Evolutionary conservation across 2,888 invertebrate genomes (phyloP), one percentile per base, ranked within the genome.

Genomic region (Venustoraphidia nigricollis): DNA sequence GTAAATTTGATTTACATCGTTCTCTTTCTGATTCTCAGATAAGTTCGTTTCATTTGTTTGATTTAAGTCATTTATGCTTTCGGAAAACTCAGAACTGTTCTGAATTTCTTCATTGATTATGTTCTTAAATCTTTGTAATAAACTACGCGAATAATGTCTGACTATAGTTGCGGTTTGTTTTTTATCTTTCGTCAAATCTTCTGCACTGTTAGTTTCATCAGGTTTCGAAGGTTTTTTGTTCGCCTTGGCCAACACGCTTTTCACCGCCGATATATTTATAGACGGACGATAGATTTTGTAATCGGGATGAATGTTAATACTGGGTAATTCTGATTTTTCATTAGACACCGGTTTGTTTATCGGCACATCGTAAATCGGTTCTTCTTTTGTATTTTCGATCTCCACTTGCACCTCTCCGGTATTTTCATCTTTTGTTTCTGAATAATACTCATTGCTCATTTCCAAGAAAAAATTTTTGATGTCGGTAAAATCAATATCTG

Each of bases 221-320:
- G 44, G 46, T 45, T 45, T 45, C 4, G 66, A 66, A n/a, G 64
- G 66, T 17, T 62, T 66, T 49, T 62, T 66, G 57, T 70, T 72
- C 52, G 77, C 72, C 45, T 74, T 66, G 57, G 71, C 75, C 8
- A 77, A 61, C 35, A 77, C 70, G 56, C 75, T 77, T 59, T 75
- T 73, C 1, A 77, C 64, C 4, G 77, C 71, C 2, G 70, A 56
- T 53, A 71, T 65, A 51, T 70, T 76, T 44, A 72, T 70, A 1
- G 75, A 73, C 42, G 80, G 77, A 52, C 83, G 76, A 59, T 85
- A 85, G 56, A 86, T 85, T 65, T 82, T 85, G 62, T 87, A 84
- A 59, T 86, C 85, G 1, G 87, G 87, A 59, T 86, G 85, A 52
- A 80, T 67, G 45, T 65, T 46, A 34, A 17, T 14, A 9, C 27